Conservation (phyloP, 1,140 invertebrate species). For the Zaprionus tsacasi region DNA sequence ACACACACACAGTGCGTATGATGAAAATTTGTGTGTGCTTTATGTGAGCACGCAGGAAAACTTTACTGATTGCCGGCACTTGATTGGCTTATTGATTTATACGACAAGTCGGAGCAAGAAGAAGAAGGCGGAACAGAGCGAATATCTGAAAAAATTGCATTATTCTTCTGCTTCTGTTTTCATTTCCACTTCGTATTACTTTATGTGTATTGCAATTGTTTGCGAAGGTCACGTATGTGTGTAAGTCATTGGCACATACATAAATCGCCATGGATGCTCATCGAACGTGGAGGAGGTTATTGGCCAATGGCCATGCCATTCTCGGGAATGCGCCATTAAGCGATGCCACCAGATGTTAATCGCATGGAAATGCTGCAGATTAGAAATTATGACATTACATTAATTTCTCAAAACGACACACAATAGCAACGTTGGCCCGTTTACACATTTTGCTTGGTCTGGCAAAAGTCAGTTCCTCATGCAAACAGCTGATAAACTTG, state of each 20-base stretch:
- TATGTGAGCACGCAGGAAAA: conserved; percentile 36
- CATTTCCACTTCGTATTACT: not conserved
- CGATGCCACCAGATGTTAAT: conserved; percentile 73
- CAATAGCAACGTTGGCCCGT: conserved; percentile 35
- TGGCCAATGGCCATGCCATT: conserved; percentile 49
- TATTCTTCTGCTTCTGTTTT: conserved; percentile 22
- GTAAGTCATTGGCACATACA: conserved; percentile 45
- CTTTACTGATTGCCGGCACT: conserved; percentile 53
- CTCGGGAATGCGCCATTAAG: conserved; percentile 66
- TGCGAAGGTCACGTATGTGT: conserved; percentile 45
- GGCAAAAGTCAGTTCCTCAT: conserved; percentile 66
- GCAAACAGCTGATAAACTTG: conserved; percentile 72
- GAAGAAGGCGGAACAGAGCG: too few species aligned
- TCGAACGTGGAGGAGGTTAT: conserved; percentile 4
- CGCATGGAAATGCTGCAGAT: conserved; percentile 78
- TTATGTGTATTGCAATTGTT: conserved; percentile 36
- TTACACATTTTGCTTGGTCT: conserved; percentile 24
- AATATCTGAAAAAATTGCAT: conserved; percentile 38
- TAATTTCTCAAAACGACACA: conserved; percentile 66
- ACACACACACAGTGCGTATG: conserved; percentile 37
- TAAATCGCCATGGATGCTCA: conserved; percentile 43
- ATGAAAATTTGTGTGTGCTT: conserved; percentile 60
- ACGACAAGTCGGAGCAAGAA: not conserved
- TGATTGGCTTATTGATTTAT: conserved; percentile 68
- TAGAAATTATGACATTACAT: conserved; percentile 81